Conservation (phyloP, 2,888 invertebrate genomes). For the Tachystola acroxantha region DNA sequence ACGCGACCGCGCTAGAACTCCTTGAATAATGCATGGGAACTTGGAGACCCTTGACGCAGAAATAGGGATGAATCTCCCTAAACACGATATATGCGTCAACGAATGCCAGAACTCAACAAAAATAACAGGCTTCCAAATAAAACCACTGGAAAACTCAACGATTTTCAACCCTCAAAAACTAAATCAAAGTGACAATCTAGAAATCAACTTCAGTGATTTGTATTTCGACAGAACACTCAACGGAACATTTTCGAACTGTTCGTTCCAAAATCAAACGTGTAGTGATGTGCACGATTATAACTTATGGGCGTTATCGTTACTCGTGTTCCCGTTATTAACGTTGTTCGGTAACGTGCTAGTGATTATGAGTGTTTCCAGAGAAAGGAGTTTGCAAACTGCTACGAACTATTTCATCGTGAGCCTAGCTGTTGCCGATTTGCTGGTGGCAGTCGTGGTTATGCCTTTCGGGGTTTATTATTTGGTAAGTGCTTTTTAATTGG, state of each 20-base stretch:
- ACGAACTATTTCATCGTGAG: slow-evolving; percentile 99
- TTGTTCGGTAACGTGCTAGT: slow-evolving; percentile 98
- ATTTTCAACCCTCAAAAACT: slow-evolving; percentile 15
- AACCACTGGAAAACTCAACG: slow-evolving; percentile 28
- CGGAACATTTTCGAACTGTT: slow-evolving; percentile 44
- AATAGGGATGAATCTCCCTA: slow-evolving; percentile 20
- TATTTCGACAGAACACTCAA: slow-evolving; percentile 31
- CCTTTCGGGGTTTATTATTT: slow-evolving; percentile 98
- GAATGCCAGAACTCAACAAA: slow-evolving; percentile 46
- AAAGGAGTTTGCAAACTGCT: slow-evolving; percentile 94
- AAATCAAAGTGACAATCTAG: slow-evolving; percentile 27
- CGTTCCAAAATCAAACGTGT: slow-evolving; percentile 54
- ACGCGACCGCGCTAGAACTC: slow-evolving; percentile 11
- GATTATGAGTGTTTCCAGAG: slow-evolving; percentile 94
- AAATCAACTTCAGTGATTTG: slow-evolving; percentile 38
- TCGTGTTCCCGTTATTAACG: slow-evolving; percentile 94
- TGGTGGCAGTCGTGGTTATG: slow-evolving; percentile 99
- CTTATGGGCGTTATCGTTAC: slow-evolving; percentile 91
- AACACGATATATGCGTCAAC: slow-evolving; percentile 23
- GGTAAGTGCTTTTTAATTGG: slow-evolving; percentile 82
- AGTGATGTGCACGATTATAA: slow-evolving; percentile 78
- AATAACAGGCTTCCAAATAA: slow-evolving; percentile 35
- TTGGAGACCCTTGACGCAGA: slow-evolving; percentile 15
- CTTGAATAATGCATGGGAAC: slow-evolving; percentile 24
- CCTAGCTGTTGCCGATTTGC: slow-evolving; percentile 95